These are phyloP conservation scores for Musca domestica DNA, from an alignment of 1,140 invertebrate genomes.

Conservation along the genomic window DNA sequence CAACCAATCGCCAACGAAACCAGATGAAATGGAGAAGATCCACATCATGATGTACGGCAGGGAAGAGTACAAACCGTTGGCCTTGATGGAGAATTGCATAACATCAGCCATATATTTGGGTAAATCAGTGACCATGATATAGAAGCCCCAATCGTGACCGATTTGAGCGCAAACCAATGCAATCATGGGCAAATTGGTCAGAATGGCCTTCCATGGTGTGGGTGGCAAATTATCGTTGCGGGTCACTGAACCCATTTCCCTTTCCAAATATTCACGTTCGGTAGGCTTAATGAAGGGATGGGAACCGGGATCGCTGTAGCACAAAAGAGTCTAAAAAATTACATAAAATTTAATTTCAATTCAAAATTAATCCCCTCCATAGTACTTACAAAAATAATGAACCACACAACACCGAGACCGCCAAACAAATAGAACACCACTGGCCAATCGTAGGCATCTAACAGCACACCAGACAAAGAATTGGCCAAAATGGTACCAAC, in stretches of 20 bases:
- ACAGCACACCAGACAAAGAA: conserved; percentile 66
- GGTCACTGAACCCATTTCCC: conserved; percentile 58
- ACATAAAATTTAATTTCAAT: conserved; percentile 31
- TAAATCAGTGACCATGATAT: conserved; percentile 88
- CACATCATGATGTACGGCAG: conserved; percentile 74
- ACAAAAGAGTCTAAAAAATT: conserved; percentile 59
- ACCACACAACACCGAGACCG: conserved; percentile 70
- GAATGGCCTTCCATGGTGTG: conserved; percentile 69
- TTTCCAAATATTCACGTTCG: conserved; percentile 73
- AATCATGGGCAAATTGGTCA: conserved; percentile 75
- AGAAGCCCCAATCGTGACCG: conserved; percentile 92
- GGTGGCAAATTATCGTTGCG: conserved; percentile 59
- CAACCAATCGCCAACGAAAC: conserved; percentile 68
- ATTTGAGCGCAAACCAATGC: conserved; percentile 70
- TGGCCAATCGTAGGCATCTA: conserved; percentile 68
- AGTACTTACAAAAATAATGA: conserved; percentile 65
- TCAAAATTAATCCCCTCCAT: conserved; percentile 1
- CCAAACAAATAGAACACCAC: conserved; percentile 84
- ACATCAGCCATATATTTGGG: conserved; percentile 91
- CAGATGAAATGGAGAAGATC: conserved; percentile 66
- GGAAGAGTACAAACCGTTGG: conserved; percentile 67
- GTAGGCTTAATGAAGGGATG: conserved; percentile 81
- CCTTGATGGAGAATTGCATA: conserved; percentile 76
- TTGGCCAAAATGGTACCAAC: conserved; percentile 75
- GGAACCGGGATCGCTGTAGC: conserved; percentile 73